Evolutionary conservation across 2,113 vertebrate genomes (phyloP), one percentile per base, ranked within the genome.

Genomic region (Phyllostomus hastatus): DNA sequence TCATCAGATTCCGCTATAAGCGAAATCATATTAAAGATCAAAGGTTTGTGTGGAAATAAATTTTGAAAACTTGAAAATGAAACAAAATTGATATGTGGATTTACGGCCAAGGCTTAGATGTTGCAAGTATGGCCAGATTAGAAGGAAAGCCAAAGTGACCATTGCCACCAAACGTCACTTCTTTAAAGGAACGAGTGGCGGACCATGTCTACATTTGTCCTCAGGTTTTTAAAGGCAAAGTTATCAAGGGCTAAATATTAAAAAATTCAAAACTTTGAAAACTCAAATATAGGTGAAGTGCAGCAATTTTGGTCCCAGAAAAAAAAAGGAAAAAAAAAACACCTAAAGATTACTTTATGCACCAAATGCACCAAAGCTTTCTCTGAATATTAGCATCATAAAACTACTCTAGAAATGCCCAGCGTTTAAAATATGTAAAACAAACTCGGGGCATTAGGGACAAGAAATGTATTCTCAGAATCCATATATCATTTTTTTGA

Each of bases 261-360:
- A 52, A 22, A 92, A 83, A 92, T 54, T 69, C 1, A 84, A 75
- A 97, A 90, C 24, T 80, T 61, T 83, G 17, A 73, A 92, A 84
- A 75, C 59, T 69, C 46, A 67, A 61, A 85, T 90, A 43, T 46
- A 64, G 2, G 4, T 88, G 46, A 89, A 52, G 59, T 75, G 26
- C 7, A 75, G 5, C 72, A 38, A 80, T 90, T 88, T 81, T 33
- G 57, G 28, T 66, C 26, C 66, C 22, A 85, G 48, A 3, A 46
- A 88, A 95, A 46, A 17, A 33, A 61, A 46, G 15, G 28, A 61
- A 19, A 52, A 17, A 11, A 33, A 14, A 15, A 26, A 75, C 85
- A 2, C 1, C 66, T 9, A 72, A 80, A 69, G 0, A 41, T 59
- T 59, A 61, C 4, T 69, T 61, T 61, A 66, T 2, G 31, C 19